Conservation (phyloP, 2,888 invertebrate genomes). For the Parapristionchus giblindavisi region DNA sequence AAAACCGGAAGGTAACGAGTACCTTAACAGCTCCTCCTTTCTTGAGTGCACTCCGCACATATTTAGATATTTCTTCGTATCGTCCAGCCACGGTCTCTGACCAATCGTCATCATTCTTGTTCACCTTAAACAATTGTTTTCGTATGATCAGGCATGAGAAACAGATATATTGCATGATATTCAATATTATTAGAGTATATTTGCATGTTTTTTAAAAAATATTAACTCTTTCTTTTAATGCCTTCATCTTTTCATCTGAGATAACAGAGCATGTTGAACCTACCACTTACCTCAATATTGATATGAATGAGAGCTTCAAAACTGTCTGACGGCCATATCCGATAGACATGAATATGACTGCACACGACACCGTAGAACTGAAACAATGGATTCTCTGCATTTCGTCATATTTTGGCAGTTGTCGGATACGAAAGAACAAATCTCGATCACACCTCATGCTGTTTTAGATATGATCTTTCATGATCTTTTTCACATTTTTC, state of each 20-base stretch:
- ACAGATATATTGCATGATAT: no score
- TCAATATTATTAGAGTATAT: background rate
- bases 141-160: no score
- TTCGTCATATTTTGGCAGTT: no score
- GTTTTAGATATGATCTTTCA: no score
- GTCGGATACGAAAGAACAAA: no score
- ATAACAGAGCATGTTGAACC: background rate
- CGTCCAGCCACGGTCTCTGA: background rate
- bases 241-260: background rate
- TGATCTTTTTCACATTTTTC: background rate
- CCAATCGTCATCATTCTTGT: conserved; percentile 26
- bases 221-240: background rate
- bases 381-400: background rate
- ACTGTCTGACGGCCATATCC: conserved; percentile 40
- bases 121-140: conserved; percentile 4
- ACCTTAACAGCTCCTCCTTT: conserved; percentile 38
- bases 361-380: conserved; percentile 37
- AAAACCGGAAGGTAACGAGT: no score
- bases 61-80: conserved; percentile 28
- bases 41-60: conserved; percentile 24
- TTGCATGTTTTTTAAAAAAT: background rate
- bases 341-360: conserved; percentile 44
- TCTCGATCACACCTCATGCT: no score
- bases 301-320: conserved; percentile 45
- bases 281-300: conserved; percentile 35